A percentile compares a stretch with the other conserved stretches of the same genome.
Conservation (phyloP, 1,140 invertebrate genomes). For the Eufriesea mexicana region DNA sequence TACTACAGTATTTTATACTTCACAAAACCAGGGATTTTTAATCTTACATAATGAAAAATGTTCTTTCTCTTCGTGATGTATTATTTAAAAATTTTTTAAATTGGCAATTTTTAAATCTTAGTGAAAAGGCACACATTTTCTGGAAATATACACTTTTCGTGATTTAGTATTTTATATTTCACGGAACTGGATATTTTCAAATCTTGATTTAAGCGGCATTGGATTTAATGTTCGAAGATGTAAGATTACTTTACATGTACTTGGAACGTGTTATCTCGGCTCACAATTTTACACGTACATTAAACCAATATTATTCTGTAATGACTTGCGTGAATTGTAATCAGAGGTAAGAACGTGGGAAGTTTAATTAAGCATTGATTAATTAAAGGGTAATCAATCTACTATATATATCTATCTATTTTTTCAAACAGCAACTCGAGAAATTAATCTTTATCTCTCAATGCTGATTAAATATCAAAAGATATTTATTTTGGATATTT, state of each 20-base stretch:
- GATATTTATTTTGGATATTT: no score
- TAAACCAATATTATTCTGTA: neutral
- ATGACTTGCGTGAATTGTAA: neutral
- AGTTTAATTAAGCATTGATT: slow-evolving; percentile 1
- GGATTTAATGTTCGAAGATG: neutral
- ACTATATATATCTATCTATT: neutral
- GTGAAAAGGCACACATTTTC: neutral
- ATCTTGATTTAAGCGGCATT: neutral
- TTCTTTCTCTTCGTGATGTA: no score
- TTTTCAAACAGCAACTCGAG: neutral
- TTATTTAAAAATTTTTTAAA: no score
- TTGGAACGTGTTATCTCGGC: neutral
- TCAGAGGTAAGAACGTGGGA: neutral
- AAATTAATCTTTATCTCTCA: no score
- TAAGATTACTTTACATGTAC: neutral
- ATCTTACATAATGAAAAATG: no score
- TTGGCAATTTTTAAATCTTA: no score
- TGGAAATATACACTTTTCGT: no score
- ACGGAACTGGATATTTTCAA: neutral
- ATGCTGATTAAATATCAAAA: no score
- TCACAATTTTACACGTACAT: neutral
- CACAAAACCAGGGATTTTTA: no score
- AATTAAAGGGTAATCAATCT: neutral
- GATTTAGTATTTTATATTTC: neutral
- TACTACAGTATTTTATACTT: no score